Conservation (phyloP, 2,113 vertebrate genomes). For the Sylvia atricapilla region DNA sequence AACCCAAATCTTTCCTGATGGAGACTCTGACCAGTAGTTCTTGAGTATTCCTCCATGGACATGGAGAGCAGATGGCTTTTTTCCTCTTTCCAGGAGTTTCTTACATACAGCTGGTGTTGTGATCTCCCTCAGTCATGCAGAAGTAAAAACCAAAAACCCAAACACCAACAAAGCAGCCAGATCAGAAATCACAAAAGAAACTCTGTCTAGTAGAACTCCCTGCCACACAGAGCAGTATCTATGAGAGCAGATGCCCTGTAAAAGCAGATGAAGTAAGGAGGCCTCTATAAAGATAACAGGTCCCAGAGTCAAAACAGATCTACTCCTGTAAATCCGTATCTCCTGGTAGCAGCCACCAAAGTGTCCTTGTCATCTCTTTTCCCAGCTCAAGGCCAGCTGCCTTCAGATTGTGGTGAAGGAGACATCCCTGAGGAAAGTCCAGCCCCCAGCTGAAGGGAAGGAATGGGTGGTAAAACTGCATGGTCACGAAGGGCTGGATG, state of each 20-base stretch:
- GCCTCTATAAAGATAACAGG: background rate
- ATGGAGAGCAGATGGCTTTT: background rate
- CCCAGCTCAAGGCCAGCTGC: background rate
- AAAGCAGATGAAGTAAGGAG: background rate
- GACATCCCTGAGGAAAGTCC: background rate
- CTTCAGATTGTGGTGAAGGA: background rate
- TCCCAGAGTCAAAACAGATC: background rate
- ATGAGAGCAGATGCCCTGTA: background rate
- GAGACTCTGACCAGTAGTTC: background rate
- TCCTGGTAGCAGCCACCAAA: background rate
- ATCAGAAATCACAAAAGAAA: background rate
- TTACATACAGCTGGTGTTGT: background rate
- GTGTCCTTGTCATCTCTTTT: background rate
- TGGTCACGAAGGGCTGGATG: rapidly evolving
- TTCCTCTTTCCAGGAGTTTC: background rate
- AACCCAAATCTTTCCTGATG: background rate
- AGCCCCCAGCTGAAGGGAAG: background rate
- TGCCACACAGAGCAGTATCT: background rate
- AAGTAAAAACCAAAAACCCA: background rate
- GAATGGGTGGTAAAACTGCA: rapidly evolving
- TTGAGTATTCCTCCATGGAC: background rate
- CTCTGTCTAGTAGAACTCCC: background rate
- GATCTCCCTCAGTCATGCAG: background rate
- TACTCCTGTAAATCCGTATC: background rate
- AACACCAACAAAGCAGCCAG: background rate